These are phyloP conservation scores for Chionomys nivalis DNA, from an alignment of 2,113 vertebrate species.

Conservation along the genomic window DNA sequence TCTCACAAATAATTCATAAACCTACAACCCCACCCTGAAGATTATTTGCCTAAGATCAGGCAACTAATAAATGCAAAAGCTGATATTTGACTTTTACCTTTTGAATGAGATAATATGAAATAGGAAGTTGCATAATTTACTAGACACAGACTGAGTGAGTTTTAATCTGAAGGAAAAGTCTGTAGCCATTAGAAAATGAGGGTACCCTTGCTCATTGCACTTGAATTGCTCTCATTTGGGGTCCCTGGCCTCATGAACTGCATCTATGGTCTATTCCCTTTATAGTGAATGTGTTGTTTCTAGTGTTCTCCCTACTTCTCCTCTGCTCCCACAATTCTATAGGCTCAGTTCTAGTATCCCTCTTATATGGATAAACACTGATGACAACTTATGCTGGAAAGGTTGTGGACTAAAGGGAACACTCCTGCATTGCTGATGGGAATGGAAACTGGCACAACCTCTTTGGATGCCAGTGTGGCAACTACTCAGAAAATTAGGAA, in stretches of 20 bases:
- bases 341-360: neutral
- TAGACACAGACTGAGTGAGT: accelerated
- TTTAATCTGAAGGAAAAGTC: neutral
- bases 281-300: too few relatives aligned
- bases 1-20: slow-evolving; percentile 4
- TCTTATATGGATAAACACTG: neutral
- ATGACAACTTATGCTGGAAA: too few relatives aligned
- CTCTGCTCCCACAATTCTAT: neutral
- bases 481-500: too few relatives aligned
- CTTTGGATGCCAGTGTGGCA: too few relatives aligned
- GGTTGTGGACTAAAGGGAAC: too few relatives aligned
- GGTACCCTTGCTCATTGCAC: too few relatives aligned
- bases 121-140: neutral
- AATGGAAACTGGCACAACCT: too few relatives aligned
- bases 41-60: slow-evolving; percentile 13
- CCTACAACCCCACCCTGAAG: neutral
- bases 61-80: neutral
- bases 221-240: neutral
- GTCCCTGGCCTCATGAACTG: accelerated
- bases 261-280: too few relatives aligned
- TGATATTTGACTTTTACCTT: slow-evolving; percentile 28
- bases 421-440: too few relatives aligned
- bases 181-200: accelerated
- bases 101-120: neutral
- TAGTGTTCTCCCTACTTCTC: neutral